These are phyloP conservation scores for Miltochrista miniata DNA, from an alignment of 2,888 invertebrate genomes.

Conservation along the genomic window DNA sequence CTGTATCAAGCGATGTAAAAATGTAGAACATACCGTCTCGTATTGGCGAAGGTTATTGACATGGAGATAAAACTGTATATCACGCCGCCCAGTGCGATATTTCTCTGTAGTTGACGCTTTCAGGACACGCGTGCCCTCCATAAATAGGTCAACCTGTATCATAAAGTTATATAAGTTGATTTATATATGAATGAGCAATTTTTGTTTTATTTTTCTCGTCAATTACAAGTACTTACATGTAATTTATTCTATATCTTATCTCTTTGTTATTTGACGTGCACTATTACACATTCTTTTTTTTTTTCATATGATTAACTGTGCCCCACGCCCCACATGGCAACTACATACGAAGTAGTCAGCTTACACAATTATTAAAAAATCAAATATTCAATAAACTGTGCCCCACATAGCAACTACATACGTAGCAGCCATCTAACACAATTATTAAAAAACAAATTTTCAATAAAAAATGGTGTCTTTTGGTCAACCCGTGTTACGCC, in stretches of 20 bases:
- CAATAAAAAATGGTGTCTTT: too few species aligned
- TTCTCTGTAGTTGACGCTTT: constrained; percentile 20
- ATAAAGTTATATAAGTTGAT: neutral
- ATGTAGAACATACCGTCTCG: constrained; percentile 47
- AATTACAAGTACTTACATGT: neutral
- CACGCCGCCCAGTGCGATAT: constrained; percentile 33
- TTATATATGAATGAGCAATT: neutral
- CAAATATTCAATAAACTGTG: too few species aligned
- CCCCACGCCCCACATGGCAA: too few species aligned
- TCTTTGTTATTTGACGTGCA: neutral
- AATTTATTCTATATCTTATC: neutral
- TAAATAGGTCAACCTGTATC: constrained; percentile 6
- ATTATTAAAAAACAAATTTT: too few species aligned
- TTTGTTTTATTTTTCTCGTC: neutral
- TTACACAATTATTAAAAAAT: too few species aligned
- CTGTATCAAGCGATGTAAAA: constrained; percentile 47
- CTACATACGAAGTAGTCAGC: too few species aligned
- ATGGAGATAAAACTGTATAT: constrained; percentile 54
- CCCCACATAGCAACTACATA: too few species aligned
- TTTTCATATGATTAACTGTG: too few species aligned
- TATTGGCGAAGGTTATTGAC: constrained; percentile 63
- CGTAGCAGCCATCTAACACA: too few species aligned
- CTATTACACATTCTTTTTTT: too few species aligned
- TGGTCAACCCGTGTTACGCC: too few species aligned
- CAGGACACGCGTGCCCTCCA: neutral